Evolutionary conservation across 2,888 invertebrate genomes (phyloP).

Genomic region (Caenorhabditis macrosperma): DNA sequence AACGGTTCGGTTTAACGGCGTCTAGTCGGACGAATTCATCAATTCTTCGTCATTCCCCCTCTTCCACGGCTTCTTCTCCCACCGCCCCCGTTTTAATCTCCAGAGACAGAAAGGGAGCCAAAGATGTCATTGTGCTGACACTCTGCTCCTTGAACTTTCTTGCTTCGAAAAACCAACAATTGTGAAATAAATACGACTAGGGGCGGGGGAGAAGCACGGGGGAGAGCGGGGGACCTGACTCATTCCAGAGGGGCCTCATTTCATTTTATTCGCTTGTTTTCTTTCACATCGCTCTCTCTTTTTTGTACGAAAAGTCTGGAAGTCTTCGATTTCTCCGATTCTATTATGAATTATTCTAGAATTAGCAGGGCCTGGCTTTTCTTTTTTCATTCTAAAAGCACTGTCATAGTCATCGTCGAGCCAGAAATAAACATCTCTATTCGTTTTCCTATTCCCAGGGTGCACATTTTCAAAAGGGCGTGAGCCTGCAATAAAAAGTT

Average conservation of each 20-base stretch:
- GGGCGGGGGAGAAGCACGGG: not conserved
- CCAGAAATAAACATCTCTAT: too few relatives aligned
- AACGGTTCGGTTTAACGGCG: not conserved
- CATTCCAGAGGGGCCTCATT: not conserved
- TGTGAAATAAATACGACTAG: conserved; percentile 1
- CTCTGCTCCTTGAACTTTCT: conserved; percentile 4
- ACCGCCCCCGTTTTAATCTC: conserved; percentile 12
- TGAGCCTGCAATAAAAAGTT: too few relatives aligned
- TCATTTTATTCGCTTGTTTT: conserved; percentile 15
- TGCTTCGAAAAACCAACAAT: not conserved
- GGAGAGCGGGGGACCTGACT: not conserved
- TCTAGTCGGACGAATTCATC: conserved; percentile 1
- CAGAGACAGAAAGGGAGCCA: not conserved
- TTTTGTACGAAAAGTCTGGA: not conserved
- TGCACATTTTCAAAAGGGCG: too few relatives aligned
- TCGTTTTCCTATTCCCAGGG: too few relatives aligned
- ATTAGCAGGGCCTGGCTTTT: too few relatives aligned
- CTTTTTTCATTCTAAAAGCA: too few relatives aligned
- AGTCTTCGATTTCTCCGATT: not conserved
- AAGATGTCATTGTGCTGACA: not conserved
- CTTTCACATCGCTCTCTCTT: not conserved
- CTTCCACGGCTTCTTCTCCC: not conserved
- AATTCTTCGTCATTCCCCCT: not conserved
- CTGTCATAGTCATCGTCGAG: too few relatives aligned
- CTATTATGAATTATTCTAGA: too few relatives aligned